Evolutionary conservation across 2,888 invertebrate genomes (phyloP), one percentile per base, ranked within the genome.

Genomic region (Pandemis heparana): DNA sequence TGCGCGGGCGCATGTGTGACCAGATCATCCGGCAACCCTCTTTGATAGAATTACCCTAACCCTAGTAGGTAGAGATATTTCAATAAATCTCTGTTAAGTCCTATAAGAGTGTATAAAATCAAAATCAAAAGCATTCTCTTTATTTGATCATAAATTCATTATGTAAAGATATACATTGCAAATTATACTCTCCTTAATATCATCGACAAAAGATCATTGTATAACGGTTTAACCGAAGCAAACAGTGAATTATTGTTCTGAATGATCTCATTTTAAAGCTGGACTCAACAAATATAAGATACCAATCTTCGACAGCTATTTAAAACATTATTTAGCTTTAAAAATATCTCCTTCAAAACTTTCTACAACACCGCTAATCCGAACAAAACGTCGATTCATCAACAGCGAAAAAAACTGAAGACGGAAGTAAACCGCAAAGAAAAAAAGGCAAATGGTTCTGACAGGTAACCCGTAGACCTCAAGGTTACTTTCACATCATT

Each of bases 391-490:
- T 82, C 84, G 79, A 87, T 85, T 83, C 83, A 86, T 87, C 83
- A 84, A 79, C 77, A 75, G 56, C 12, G 79, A 76, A 79, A 85
- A 85, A 86, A 83, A 77, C 74, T 64, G 75, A 41, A 67, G 66
- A 79, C 77, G 79, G 80, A 80, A 83, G 75, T 80, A 82, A 81
- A 80, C 73, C 76, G 76, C 78, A 77, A 68, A 76, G 75, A 81
- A 84, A 86, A 86, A 85, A 77, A 75, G 23, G 64, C 78, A 79
- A 83, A 83, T 83, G 74, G 74, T 73, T 80, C 79, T 84, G 85
- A 87, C 87, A 83, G 82, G 75, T 88, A 89, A 89, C 89, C 88
- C 81, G 80, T 38, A 85, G 89, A 89, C 89, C 88, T 80, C 83
- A 76, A 76, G 67, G 70, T 76, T 71, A 87, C 90, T 90, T 90